Evolutionary conservation across 1,140 invertebrate species (phyloP).

Genomic region (Eupristina koningsbergeri): DNA sequence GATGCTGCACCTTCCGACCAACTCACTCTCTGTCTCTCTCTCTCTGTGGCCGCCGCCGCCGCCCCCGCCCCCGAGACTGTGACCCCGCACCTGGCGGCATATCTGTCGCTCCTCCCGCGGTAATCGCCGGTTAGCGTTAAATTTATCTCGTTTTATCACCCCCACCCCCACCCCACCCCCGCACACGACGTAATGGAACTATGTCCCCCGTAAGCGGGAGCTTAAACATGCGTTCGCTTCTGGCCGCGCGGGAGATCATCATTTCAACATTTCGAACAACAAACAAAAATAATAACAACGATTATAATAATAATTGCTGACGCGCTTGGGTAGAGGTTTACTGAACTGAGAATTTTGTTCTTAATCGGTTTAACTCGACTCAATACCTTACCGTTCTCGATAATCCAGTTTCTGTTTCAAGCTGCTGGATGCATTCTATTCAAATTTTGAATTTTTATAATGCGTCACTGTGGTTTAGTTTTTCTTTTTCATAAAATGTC

Average conservation of each 20-base stretch:
- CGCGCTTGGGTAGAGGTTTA: too few relatives aligned
- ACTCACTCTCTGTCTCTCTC: too few relatives aligned
- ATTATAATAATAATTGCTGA: too few relatives aligned
- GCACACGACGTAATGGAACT: background rate
- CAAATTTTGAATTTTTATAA: background rate
- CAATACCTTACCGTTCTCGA: too few relatives aligned
- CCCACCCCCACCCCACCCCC: background rate
- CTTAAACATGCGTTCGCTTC: too few relatives aligned
- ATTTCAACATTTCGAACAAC: background rate
- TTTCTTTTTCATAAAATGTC: too few relatives aligned
- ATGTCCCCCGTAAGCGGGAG: background rate
- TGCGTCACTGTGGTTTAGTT: background rate
- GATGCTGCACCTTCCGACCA: too few relatives aligned
- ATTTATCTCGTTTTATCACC: slow-evolving; percentile 42
- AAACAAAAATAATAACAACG: background rate
- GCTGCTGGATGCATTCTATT: background rate
- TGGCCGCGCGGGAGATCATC: background rate
- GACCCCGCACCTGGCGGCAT: slow-evolving; percentile 46
- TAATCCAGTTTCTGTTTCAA: background rate
- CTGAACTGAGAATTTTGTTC: background rate
- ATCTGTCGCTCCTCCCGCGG: slow-evolving; percentile 30
- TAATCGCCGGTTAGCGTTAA: slow-evolving; percentile 42
- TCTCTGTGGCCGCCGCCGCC: too few relatives aligned
- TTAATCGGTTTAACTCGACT: too few relatives aligned
- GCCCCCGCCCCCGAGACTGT: slow-evolving; percentile 39